Conservation (phyloP, 2,113 vertebrate species). For the Thymallus thymallus region DNA sequence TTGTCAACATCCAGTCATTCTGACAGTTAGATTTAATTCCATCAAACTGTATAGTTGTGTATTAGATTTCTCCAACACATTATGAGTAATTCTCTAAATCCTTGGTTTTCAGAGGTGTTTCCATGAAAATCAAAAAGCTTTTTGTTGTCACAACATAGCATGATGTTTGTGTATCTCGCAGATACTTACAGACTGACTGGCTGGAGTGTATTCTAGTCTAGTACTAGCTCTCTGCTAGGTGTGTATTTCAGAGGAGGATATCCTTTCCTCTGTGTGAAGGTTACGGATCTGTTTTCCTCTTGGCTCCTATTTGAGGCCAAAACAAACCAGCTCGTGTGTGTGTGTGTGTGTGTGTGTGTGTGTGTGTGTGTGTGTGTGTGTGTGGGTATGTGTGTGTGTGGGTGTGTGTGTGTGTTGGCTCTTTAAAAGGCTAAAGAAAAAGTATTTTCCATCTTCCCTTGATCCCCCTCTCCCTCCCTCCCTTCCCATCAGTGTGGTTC, state of each 20-base stretch:
- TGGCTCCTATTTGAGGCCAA: slow-evolving; percentile 18
- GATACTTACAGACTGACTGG: background rate
- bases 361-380: too few relatives aligned
- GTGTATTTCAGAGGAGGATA: slow-evolving; percentile 10
- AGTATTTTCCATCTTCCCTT: background rate
- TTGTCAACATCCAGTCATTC: too few relatives aligned
- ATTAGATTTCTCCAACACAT: too few relatives aligned
- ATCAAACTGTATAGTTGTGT: too few relatives aligned
- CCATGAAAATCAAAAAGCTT: background rate
- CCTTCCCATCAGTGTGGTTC: slow-evolving; percentile 24
- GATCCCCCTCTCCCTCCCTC: background rate
- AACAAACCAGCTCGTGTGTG: background rate
- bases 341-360: too few relatives aligned
- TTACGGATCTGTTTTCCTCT: slow-evolving; percentile 17
- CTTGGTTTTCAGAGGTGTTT: background rate
- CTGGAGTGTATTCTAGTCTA: background rate
- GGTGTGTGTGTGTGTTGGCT: background rate
- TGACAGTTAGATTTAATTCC: too few relatives aligned
- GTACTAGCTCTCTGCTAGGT: too few relatives aligned
- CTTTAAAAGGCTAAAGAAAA: background rate
- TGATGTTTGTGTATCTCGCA: too few relatives aligned
- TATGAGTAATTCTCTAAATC: too few relatives aligned
- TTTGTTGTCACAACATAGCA: slow-evolving; percentile 1
- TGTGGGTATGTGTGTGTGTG: too few relatives aligned
- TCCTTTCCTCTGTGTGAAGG: slow-evolving; percentile 7